These are phyloP conservation scores for Festucalex cinctus DNA, from an alignment of 2,113 vertebrate genomes.

Conservation along the genomic window DNA sequence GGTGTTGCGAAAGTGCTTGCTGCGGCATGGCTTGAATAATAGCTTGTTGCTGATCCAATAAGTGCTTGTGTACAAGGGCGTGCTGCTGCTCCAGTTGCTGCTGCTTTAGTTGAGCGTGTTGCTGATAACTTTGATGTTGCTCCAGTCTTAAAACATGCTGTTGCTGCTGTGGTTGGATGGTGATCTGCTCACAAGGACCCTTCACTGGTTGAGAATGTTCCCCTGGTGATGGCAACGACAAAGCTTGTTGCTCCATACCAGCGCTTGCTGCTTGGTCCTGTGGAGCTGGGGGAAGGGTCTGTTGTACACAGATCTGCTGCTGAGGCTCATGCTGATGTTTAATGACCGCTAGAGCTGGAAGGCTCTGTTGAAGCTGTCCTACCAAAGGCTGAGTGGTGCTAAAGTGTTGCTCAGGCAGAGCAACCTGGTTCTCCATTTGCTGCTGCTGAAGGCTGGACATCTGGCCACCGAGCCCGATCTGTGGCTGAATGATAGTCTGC, in stretches of 20 bases:
- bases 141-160: conserved; percentile 45
- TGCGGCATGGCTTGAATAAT: conserved; percentile 31
- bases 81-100: conserved; percentile 55
- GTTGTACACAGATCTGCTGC: conserved; percentile 59
- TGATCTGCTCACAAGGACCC: conserved; percentile 50
- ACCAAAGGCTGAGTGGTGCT: conserved; percentile 38
- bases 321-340: conserved; percentile 51
- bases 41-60: conserved; percentile 46
- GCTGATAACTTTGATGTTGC: conserved; percentile 56
- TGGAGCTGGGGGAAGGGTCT: conserved; percentile 34
- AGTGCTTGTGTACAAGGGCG: conserved; percentile 40
- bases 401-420: conserved; percentile 59
- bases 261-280: conserved; percentile 47
- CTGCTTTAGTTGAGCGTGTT: conserved; percentile 51
- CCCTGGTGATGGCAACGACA: conserved; percentile 41
- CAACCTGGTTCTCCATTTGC: conserved; percentile 60
- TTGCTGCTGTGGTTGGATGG: conserved; percentile 55
- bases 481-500: conserved; percentile 67
- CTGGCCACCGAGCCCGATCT: conserved; percentile 63
- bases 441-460: conserved; percentile 58
- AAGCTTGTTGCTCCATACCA: conserved; percentile 47
- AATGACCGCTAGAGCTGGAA: conserved; percentile 47
- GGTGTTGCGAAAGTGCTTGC: conserved; percentile 27
- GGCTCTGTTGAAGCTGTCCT: conserved; percentile 55
- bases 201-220: conserved; percentile 49